Conservation (phyloP, 2,888 invertebrate genomes). For the Drosophila crucigera region DNA sequence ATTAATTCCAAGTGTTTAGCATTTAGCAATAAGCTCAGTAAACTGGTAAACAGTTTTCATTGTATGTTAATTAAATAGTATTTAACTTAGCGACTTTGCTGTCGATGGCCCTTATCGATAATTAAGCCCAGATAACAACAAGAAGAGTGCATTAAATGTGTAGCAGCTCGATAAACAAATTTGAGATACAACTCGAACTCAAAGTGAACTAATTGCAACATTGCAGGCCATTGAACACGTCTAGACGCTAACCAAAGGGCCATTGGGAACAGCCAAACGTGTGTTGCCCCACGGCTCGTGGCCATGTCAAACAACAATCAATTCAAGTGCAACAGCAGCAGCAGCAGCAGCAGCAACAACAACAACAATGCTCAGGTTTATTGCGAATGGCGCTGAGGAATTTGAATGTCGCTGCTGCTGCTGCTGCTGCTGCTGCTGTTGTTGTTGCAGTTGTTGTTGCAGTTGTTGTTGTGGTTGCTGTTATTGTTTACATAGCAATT, state of each 20-base stretch:
- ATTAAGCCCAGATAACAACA: neutral
- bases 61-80: neutral
- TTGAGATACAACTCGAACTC: constrained; percentile 34
- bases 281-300: constrained; percentile 55
- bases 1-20: neutral
- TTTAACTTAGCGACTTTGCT: neutral
- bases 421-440: neutral
- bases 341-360: constrained; percentile 13
- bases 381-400: constrained; percentile 27
- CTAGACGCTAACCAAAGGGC: constrained; percentile 47
- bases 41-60: neutral
- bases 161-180: constrained; percentile 16
- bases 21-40: neutral
- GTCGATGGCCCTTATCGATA: neutral
- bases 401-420: constrained; percentile 35
- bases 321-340: constrained; percentile 52
- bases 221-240: constrained; percentile 33
- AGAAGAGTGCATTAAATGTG: neutral
- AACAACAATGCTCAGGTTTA: constrained; percentile 33
- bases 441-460: constrained; percentile 10
- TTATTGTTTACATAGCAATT: constrained; percentile 17
- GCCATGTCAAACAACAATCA: constrained; percentile 66
- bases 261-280: neutral
- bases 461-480: constrained; percentile 11
- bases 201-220: constrained; percentile 46